Conservation (phyloP, 2,113 vertebrate genomes). For the Aptenodytes forsteri region DNA sequence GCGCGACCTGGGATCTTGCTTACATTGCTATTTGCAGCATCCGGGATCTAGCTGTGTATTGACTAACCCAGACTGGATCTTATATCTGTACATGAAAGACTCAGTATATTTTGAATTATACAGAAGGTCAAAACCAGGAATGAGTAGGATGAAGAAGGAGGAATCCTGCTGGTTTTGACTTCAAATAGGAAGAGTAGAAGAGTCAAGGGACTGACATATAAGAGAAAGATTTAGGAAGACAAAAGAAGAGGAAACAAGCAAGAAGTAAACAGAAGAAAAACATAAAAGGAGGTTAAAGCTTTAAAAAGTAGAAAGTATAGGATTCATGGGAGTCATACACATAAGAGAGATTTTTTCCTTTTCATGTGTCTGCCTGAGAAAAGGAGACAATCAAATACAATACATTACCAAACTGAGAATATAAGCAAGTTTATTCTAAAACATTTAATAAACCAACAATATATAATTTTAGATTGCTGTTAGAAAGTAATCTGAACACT, state of each 20-base stretch:
- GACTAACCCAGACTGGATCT: not conserved
- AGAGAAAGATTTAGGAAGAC: not conserved
- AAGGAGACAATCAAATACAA: not conserved
- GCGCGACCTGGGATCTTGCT: not conserved
- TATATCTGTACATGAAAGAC: not conserved
- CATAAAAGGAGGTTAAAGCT: not conserved
- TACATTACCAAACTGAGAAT: not conserved
- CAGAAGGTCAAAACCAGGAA: not conserved
- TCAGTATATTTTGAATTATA: not conserved
- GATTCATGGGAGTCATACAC: not conserved
- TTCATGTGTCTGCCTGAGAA: not conserved
- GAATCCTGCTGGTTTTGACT: constrained; percentile 1
- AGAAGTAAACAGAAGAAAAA: not conserved
- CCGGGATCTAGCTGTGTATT: not conserved
- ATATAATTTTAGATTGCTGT: not conserved
- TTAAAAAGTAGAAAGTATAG: not conserved
- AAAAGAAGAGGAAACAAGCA: not conserved
- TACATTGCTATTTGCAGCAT: not conserved
- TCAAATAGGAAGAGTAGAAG: not conserved
- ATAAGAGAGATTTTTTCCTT: not conserved
- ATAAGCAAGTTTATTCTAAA: not conserved
- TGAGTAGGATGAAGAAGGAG: not conserved
- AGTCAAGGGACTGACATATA: not conserved
- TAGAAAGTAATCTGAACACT: not conserved
- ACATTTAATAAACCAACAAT: not conserved